A percentile compares a stretch with the other conserved stretches of the same genome.
Conservation (phyloP, 1,140 invertebrate species). For the Drosophila kanapiae region DNA sequence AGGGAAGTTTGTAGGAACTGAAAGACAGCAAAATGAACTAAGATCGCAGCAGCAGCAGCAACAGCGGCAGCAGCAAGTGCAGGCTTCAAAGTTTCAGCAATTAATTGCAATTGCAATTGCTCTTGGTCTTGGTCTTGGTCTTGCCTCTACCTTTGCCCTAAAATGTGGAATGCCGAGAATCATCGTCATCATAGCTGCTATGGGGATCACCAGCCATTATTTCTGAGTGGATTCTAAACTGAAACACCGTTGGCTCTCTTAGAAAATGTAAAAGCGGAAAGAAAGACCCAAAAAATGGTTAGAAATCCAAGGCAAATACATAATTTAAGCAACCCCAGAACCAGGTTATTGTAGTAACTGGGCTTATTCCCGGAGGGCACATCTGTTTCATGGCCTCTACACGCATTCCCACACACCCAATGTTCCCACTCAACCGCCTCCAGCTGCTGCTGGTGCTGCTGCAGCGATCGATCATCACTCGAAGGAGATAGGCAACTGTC, state of each 20-base stretch:
- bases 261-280: too few species aligned
- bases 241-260: neutral
- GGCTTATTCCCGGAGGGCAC: neutral
- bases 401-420: slow-evolving; percentile 7
- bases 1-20: neutral
- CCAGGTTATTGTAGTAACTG: neutral
- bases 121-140: neutral
- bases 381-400: too few species aligned
- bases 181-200: neutral
- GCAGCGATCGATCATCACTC: slow-evolving; percentile 11
- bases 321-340: neutral
- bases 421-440: slow-evolving; percentile 10
- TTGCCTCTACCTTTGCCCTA: slow-evolving; percentile 16
- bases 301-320: neutral
- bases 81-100: slow-evolving; percentile 49
- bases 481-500: slow-evolving; percentile 27
- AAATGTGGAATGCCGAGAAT: slow-evolving; percentile 21
- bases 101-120: slow-evolving; percentile 58
- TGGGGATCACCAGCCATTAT: neutral
- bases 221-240: neutral
- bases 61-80: slow-evolving; percentile 32
- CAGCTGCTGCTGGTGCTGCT: slow-evolving; percentile 3
- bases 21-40: slow-evolving; percentile 9
- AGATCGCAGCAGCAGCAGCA: slow-evolving; percentile 10
- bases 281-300: too few species aligned